phyloP scores from a whole-genome alignment of 2,888 invertebrate genomes.

The Nymphalis polychloros region DNA sequence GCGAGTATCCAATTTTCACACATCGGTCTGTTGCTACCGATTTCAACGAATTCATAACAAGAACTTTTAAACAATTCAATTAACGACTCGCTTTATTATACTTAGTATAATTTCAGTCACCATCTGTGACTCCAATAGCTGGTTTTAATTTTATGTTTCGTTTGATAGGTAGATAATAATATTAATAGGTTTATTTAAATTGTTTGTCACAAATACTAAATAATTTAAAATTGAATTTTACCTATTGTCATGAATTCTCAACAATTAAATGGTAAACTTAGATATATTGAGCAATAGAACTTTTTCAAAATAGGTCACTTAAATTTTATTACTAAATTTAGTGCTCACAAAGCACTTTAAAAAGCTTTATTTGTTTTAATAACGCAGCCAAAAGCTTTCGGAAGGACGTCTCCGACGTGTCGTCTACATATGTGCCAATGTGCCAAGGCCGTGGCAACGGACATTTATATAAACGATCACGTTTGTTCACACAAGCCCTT shows the following conservation, averaged over 20 bases:
- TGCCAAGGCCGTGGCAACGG: conserved; percentile 57
- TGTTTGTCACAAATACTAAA: too few species aligned
- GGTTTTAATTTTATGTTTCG: background rate
- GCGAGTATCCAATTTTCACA: conserved; percentile 55
- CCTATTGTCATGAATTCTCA: too few species aligned
- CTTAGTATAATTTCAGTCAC: background rate
- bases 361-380: background rate
- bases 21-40: conserved; percentile 50
- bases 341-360: background rate
- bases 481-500: conserved; percentile 45
- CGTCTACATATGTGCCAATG: conserved; percentile 54
- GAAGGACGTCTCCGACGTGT: conserved; percentile 38
- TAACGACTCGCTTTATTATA: conserved; percentile 28
- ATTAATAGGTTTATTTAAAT: too few species aligned
- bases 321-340: background rate
- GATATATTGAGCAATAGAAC: too few species aligned
- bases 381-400: conserved; percentile 6
- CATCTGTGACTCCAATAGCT: background rate
- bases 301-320: too few species aligned
- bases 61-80: conserved; percentile 46
- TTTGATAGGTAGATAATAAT: too few species aligned
- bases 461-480: conserved; percentile 57
- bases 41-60: conserved; percentile 56
- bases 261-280: too few species aligned
- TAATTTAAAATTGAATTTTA: too few species aligned